phyloP scores from a whole-genome alignment of 1,140 invertebrate species.

The Macrobrachium rosenbergii region DNA sequence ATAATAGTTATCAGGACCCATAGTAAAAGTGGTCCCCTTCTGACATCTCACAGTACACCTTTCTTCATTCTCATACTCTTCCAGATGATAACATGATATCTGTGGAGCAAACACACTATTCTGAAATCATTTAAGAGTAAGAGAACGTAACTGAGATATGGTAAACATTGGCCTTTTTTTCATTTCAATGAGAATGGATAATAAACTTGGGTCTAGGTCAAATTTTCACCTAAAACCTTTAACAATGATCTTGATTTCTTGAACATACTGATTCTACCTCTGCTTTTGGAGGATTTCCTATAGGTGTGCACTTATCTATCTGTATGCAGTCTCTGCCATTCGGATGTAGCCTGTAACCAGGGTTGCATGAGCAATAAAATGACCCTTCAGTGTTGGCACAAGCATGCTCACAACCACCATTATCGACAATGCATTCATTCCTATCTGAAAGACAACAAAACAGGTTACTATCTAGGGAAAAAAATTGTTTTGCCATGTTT shows the following conservation, averaged over 20 bases:
- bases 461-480: too few relatives aligned
- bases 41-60: conserved; percentile 42
- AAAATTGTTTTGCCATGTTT: too few relatives aligned
- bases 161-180: not conserved
- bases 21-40: conserved; percentile 25
- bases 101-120: not conserved
- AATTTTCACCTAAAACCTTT: too few relatives aligned
- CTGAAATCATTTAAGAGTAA: not conserved
- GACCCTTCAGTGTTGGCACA: conserved; percentile 73
- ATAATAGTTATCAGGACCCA: conserved; percentile 21
- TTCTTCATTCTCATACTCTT: conserved; percentile 30
- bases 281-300: conserved; percentile 49
- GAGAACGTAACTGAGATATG: not conserved
- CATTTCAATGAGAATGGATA: not conserved
- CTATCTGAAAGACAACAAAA: conserved; percentile 67
- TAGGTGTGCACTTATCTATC: conserved; percentile 78
- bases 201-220: too few relatives aligned
- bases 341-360: conserved; percentile 64
- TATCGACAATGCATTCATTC: conserved; percentile 57
- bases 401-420: conserved; percentile 68
- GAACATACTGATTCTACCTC: conserved; percentile 14
- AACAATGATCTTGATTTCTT: not conserved
- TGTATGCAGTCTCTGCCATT: conserved; percentile 74
- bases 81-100: conserved; percentile 48
- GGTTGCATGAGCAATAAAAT: conserved; percentile 73